Evolutionary conservation across 2,888 invertebrate genomes (phyloP), one percentile per base, ranked within the genome.

Genomic region (Pandemis heparana): DNA sequence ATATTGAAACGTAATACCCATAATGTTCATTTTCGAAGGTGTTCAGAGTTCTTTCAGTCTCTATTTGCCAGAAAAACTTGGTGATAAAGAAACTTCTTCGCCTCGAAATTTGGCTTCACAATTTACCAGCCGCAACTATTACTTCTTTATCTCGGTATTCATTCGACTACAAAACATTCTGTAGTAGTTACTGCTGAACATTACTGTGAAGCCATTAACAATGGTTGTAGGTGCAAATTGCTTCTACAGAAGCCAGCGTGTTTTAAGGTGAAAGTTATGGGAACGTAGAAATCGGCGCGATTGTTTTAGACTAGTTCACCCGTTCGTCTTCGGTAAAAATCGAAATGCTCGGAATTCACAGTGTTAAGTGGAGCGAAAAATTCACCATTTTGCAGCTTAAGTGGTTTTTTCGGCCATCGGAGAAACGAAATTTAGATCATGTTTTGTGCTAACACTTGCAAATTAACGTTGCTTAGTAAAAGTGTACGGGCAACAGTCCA

Each of bases 231-330:
- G 87, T 87, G 89, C 83, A 85, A 90, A 89, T 84, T 82, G 80
- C 81, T 83, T 81, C 82, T 82, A 82, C 83, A 85, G 83, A 79
- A 79, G 77, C 75, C 77, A 76, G 77, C 76, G 81, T 83, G 82
- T 82, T 78, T 83, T 82, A 81, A 67, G 83, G 91, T 83, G 92
- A 92, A 92, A 92, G 92, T 86, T 85, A 83, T 89, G 90, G 81
- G 89, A 90, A 89, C 83, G 82, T 85, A 87, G 88, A 89, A 91
- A 89, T 86, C 83, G 83, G 82, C 83, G 82, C 81, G 80, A 77
- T 77, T 75, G 79, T 76, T 76, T 72, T 76, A 74, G 67, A 75
- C 56, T 60, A 75, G 64, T 65, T 71, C 12, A 43, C 43, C 12
- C 12, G 69, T 62, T 71, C 66, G 71, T 73, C 63, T 76, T 75